Evolutionary conservation across 2,888 invertebrate species (phyloP).

Genomic region (Platycheirus rosarum): DNA sequence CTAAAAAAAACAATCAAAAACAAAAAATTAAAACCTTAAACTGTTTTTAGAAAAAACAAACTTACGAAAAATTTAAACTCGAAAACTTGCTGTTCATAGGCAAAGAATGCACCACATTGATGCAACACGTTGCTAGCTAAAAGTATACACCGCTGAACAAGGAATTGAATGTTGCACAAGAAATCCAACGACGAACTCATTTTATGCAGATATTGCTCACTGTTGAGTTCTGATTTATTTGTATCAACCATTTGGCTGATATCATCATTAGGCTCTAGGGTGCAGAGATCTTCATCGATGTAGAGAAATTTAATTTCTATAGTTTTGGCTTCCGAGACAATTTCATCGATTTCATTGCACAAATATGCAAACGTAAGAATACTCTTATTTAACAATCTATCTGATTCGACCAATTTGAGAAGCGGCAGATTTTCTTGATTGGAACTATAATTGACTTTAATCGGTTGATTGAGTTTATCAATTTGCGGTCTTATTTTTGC

Average conservation of each 20-base stretch:
- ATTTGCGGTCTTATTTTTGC: slow-evolving; percentile 41
- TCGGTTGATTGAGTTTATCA: slow-evolving; percentile 68
- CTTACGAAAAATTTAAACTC: slow-evolving; percentile 78
- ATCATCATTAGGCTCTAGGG: slow-evolving; percentile 30
- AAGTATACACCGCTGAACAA: slow-evolving; percentile 88
- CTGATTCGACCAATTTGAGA: slow-evolving; percentile 89
- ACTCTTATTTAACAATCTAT: slow-evolving; percentile 90
- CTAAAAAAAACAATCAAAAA: slow-evolving; percentile 74
- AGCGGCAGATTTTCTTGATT: slow-evolving; percentile 86
- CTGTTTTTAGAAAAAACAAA: slow-evolving; percentile 4
- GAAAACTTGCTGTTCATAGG: slow-evolving; percentile 81
- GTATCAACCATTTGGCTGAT: slow-evolving; percentile 50
- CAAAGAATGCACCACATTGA: slow-evolving; percentile 89
- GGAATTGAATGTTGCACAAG: slow-evolving; percentile 86
- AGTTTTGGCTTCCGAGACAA: slow-evolving; percentile 87
- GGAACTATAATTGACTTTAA: slow-evolving; percentile 76
- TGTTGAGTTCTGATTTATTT: slow-evolving; percentile 68
- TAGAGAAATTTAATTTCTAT: slow-evolving; percentile 83
- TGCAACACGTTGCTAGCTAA: slow-evolving; percentile 88
- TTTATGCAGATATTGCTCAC: slow-evolving; percentile 77
- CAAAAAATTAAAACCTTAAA: not conserved
- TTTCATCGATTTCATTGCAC: slow-evolving; percentile 88
- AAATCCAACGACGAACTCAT: slow-evolving; percentile 85
- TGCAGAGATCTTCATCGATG: slow-evolving; percentile 78
- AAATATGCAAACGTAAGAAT: slow-evolving; percentile 90